Base-by-base conservation (phyloP, 1,140 invertebrate genomes). In the Brachystomella parvula region DNA sequence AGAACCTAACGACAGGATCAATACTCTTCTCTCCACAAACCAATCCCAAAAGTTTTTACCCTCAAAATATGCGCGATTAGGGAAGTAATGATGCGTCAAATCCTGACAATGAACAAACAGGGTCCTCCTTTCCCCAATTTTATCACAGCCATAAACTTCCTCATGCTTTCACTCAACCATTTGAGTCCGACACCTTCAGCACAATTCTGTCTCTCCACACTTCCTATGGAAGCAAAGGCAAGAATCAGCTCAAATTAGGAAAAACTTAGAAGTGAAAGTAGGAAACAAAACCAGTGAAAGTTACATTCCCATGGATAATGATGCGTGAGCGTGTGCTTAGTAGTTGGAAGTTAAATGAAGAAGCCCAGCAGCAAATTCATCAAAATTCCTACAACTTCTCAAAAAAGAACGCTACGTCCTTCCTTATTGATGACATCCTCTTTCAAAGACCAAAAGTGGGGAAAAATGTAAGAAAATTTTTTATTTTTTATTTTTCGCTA, bases 351-450 rank as follows among this genome's bases (percentile, higher is more conserved):
- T 17, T 6, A 60, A 32, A 24, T 26, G 58, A 35, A 9, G 58
- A 32, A 26, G 30, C 3, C 19, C 30, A n/a, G 33, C 32, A 30
- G 30, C 29, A 30, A 15, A 19, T 12, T 29, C 9, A 30, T 32
- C 29, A 60, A 60, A 60, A 6, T 60, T 9, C 29, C 26, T 9
- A 9, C 6, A 30, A 60, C 19, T 53, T 15, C 21, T 53, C 32
- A 9, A 26, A 24, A 60, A 15, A 35, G 6, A 60, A 60, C 19
- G 33, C 15, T 9, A 87, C 86, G 1, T 87, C 88, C 17, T 88
- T 89, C 77, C 79, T 90, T 66, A 89, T 92, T 71, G 86, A 91
- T 73, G 89, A 91, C 72, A 91, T 91, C 63, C 77, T 90, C 1
- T 87, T 86, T 65, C 80, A 76, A 67, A 77, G 87, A 47, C 79